Percentiles rank a stretch among this genome's conserved stretches.
Conservation (phyloP, 2,888 invertebrate species). For the Eurois occulta region DNA sequence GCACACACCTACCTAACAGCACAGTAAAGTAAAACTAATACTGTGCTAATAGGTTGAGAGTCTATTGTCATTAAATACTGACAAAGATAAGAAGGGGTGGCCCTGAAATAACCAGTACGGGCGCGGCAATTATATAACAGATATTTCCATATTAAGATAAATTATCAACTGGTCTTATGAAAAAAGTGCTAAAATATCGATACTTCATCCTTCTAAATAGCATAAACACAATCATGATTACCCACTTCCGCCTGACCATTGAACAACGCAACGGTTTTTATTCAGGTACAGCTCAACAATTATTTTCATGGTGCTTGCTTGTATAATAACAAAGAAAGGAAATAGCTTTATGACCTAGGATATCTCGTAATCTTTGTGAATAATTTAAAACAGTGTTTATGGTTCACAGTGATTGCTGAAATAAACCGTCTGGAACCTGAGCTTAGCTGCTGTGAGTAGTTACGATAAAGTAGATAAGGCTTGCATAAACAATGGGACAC, state of each 20-base stretch:
- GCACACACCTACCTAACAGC: neutral
- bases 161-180: neutral
- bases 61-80: neutral
- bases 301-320: constrained; percentile 31
- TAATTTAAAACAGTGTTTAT: neutral
- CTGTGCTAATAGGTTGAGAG: neutral
- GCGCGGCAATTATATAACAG: neutral
- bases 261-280: neutral
- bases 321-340: constrained; percentile 39
- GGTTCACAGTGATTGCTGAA: constrained; percentile 10
- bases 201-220: neutral
- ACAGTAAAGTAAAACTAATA: neutral
- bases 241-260: constrained; percentile 6
- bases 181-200: neutral
- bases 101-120: neutral
- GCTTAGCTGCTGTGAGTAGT: neutral
- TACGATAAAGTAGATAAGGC: neutral
- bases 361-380: constrained; percentile 34
- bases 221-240: constrained; percentile 11
- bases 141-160: neutral
- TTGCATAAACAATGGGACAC: neutral
- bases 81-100: neutral
- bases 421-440: neutral
- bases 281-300: constrained; percentile 10
- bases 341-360: constrained; percentile 34